A percentile compares a stretch with the other conserved stretches of the same genome.
Conservation (phyloP, 2,113 vertebrate genomes). For the Pteruthius melanotis region DNA sequence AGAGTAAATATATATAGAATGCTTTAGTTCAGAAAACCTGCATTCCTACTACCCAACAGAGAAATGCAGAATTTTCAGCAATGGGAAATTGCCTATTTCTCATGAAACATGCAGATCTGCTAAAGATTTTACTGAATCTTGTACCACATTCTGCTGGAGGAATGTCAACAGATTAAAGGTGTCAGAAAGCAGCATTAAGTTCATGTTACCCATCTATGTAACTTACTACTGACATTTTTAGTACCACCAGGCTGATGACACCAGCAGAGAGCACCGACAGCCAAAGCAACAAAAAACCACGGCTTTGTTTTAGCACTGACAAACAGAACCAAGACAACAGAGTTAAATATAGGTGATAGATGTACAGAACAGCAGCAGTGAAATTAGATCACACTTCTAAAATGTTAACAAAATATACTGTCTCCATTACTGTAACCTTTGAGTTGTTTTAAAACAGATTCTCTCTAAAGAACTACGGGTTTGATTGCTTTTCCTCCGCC, state of each 20-base stretch:
- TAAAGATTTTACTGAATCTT: not conserved
- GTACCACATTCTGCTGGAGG: not conserved
- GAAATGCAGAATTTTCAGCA: not conserved
- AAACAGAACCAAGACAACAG: not conserved
- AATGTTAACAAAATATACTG: not conserved
- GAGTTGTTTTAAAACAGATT: not conserved
- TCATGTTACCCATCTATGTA: not conserved
- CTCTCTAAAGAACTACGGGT: not conserved
- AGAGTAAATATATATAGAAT: not conserved
- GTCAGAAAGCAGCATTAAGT: not conserved
- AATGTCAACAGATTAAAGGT: not conserved
- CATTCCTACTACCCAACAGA: not conserved
- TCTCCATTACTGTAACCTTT: not conserved
- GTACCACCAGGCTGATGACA: not conserved
- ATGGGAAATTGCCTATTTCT: not conserved
- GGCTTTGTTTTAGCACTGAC: not conserved
- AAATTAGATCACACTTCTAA: not conserved
- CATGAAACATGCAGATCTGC: not conserved
- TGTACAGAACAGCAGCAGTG: not conserved
- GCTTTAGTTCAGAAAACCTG: not conserved
- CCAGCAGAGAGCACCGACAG: not conserved
- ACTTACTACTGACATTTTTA: not conserved
- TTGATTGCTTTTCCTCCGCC: not conserved
- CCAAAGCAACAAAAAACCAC: not conserved
- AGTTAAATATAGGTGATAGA: not conserved